A percentile compares a stretch with the other conserved stretches of the same genome.
phyloP scores from a whole-genome alignment of 2,113 vertebrate genomes.

The Cairina moschata region DNA sequence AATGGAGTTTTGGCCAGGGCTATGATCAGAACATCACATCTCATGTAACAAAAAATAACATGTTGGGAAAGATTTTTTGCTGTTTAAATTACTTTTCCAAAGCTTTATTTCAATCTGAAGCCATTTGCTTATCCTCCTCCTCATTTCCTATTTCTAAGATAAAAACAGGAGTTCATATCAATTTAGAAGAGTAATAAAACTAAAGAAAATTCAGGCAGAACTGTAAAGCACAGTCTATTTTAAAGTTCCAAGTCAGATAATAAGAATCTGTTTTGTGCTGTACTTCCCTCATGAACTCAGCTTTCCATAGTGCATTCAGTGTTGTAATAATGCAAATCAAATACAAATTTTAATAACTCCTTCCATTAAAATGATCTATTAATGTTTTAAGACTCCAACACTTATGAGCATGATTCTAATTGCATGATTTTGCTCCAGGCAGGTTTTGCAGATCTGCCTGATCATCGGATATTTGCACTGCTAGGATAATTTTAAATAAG shows the following conservation, averaged over 20 bases:
- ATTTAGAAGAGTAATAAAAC: conserved; percentile 56
- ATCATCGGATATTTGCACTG: conserved; percentile 60
- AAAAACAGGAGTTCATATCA: not conserved
- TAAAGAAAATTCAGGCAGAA: conserved; percentile 26
- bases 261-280: not conserved
- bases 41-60: conserved; percentile 69
- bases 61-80: conserved; percentile 74
- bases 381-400: conserved; percentile 71
- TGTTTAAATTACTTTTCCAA: conserved; percentile 72
- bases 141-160: conserved; percentile 37
- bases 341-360: conserved; percentile 79
- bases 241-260: conserved; percentile 12
- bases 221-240: not conserved
- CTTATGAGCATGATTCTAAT: conserved; percentile 76
- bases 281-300: not conserved
- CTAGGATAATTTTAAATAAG: conserved; percentile 68
- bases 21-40: conserved; percentile 29
- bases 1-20: not conserved
- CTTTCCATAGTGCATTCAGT: conserved; percentile 39
- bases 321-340: conserved; percentile 77
- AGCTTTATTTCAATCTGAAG: conserved; percentile 67
- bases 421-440: conserved; percentile 70
- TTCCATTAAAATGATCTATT: conserved; percentile 77
- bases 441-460: conserved; percentile 63
- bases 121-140: not conserved